Conservation (phyloP, 2,113 vertebrate species). For the Centrocercus urophasianus region DNA sequence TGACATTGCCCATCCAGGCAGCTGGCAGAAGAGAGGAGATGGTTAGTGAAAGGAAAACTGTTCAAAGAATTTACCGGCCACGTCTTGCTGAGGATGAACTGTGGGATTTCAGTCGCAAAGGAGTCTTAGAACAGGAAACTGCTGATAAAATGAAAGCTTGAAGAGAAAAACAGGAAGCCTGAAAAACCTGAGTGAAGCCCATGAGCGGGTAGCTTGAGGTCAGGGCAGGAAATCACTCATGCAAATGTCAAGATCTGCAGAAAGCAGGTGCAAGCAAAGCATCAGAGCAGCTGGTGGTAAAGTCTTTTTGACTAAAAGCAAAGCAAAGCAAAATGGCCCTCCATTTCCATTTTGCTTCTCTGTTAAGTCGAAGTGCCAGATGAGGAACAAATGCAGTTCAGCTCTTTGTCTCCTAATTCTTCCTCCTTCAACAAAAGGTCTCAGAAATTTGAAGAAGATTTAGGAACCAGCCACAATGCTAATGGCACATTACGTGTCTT, state of each 20-base stretch:
- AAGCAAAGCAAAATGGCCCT: fast-evolving
- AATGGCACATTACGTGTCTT: fast-evolving
- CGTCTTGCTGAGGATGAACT: fast-evolving
- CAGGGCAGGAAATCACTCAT: not conserved
- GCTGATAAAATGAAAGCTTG: not conserved
- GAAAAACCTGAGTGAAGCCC: not conserved
- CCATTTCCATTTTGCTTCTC: fast-evolving
- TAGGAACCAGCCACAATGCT: not conserved
- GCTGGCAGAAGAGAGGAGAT: not conserved
- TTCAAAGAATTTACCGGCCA: not conserved
- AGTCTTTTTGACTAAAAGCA: not conserved
- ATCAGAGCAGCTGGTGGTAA: fast-evolving
- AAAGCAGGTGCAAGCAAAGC: not conserved
- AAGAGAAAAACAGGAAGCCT: slow-evolving; percentile 51
- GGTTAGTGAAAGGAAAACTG: fast-evolving
- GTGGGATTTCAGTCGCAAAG: fast-evolving
- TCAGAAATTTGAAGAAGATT: not conserved
- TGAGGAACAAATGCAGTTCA: fast-evolving
- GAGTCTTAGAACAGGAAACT: not conserved
- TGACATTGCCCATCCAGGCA: not conserved
- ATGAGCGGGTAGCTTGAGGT: not conserved
- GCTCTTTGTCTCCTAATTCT: no score
- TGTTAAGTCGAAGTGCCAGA: fast-evolving
- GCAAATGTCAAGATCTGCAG: not conserved
- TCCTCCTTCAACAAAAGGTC: not conserved